These are phyloP conservation scores for Neodiprion virginianus DNA, from an alignment of 1,140 invertebrate species.

Conservation along the genomic window DNA sequence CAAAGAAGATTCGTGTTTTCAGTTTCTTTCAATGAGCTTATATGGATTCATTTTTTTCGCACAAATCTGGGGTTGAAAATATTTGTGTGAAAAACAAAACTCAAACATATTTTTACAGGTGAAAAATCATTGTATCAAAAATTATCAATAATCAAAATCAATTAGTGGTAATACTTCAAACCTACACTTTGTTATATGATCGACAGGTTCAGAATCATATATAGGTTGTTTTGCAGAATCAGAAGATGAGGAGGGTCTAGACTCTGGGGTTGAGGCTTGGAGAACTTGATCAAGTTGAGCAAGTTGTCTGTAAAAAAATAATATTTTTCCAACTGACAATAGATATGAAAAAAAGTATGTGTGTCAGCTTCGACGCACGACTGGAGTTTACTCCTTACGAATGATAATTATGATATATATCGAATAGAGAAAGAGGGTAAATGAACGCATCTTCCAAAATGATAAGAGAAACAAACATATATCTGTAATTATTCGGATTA, in stretches of 20 bases:
- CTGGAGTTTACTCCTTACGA: too few species aligned
- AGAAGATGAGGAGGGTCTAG: conserved; percentile 41
- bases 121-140: too few species aligned
- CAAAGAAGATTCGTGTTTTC: neutral
- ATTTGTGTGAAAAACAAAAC: conserved; percentile 11
- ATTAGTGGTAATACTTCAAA: neutral
- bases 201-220: conserved; percentile 36
- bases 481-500: too few species aligned
- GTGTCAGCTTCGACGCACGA: too few species aligned
- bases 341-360: too few species aligned
- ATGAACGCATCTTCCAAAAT: too few species aligned
- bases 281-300: conserved; percentile 49
- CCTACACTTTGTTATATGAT: conserved; percentile 41
- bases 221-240: conserved; percentile 35
- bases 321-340: neutral
- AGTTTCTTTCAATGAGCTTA: neutral
- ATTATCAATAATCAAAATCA: too few species aligned
- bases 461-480: too few species aligned
- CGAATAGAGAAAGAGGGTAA: too few species aligned
- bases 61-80: conserved; percentile 6
- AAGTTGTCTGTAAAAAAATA: conserved; percentile 41
- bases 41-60: neutral
- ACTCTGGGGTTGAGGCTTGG: conserved; percentile 43
- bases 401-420: too few species aligned
- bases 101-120: conserved; percentile 1